A percentile compares a stretch with the other conserved stretches of the same genome.
phyloP scores from a whole-genome alignment of 64 coral and sea anemone species.

The Cladopsammia gracilis region DNA sequence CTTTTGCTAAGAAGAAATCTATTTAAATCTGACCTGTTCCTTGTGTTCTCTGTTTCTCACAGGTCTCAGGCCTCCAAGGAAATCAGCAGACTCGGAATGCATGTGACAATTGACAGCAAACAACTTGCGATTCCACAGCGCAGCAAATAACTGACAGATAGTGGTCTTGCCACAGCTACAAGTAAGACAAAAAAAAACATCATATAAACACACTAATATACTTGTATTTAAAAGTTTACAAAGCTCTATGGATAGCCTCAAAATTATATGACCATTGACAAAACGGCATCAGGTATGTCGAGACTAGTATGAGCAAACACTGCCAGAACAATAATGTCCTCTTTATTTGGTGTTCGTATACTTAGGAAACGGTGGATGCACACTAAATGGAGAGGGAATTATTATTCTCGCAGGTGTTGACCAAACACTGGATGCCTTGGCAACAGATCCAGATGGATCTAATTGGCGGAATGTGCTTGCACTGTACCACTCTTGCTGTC shows the following conservation, averaged over 20 bases:
- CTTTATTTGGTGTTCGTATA: too few relatives aligned
- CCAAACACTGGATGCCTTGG: neutral
- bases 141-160: constrained; percentile 96
- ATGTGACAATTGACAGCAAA: constrained; percentile 98
- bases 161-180: constrained; percentile 97
- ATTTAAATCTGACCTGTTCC: constrained; percentile 58
- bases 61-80: constrained; percentile 94
- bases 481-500: too few relatives aligned
- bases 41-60: constrained; percentile 65
- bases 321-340: too few relatives aligned
- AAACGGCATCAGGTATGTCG: too few relatives aligned
- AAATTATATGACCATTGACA: neutral
- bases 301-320: too few relatives aligned
- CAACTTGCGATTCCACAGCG: constrained; percentile 67
- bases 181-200: neutral
- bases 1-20: too few relatives aligned
- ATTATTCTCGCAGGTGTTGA: neutral
- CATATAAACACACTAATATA: neutral
- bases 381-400: too few relatives aligned
- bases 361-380: too few relatives aligned
- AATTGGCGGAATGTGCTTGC: too few relatives aligned
- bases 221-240: too few relatives aligned
- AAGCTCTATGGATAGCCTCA: too few relatives aligned
- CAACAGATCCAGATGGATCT: neutral
- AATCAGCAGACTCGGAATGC: constrained; percentile 96